Percentiles rank a stretch among this genome's conserved stretches.
Evolutionary conservation across 2,113 vertebrate species (phyloP).

Genomic region (Toxotes chatareus): DNA sequence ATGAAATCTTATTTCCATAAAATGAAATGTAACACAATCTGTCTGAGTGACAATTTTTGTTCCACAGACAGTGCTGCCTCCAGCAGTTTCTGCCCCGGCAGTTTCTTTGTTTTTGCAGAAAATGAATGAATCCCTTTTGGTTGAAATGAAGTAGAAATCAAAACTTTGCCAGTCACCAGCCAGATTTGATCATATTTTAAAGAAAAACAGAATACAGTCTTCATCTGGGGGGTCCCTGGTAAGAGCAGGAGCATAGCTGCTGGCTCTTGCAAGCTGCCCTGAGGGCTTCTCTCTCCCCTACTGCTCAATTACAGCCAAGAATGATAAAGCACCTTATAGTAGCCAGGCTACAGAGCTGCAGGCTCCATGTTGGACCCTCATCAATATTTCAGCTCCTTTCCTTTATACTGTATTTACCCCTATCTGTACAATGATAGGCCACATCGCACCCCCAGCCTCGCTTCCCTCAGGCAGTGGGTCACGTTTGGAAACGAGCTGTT

Average conservation of each 20-base stretch:
- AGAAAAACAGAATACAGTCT: neutral
- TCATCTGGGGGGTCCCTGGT: constrained; percentile 62
- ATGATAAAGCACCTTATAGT: constrained; percentile 67
- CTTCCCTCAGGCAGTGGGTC: constrained; percentile 47
- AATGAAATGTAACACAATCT: constrained; percentile 61
- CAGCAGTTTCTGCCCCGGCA: constrained; percentile 38
- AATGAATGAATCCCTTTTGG: constrained; percentile 39
- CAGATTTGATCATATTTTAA: constrained; percentile 29
- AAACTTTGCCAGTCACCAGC: constrained; percentile 28
- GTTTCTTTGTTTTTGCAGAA: constrained; percentile 31
- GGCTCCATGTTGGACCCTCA: constrained; percentile 64
- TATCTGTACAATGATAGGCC: constrained; percentile 54
- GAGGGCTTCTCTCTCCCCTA: constrained; percentile 47
- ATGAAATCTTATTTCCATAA: constrained; percentile 66
- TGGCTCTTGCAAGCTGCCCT: constrained; percentile 60
- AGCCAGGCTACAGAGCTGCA: constrained; percentile 47
- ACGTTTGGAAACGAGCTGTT: constrained; percentile 32
- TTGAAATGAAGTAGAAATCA: constrained; percentile 40
- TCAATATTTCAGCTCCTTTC: constrained; percentile 75
- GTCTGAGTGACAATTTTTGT: constrained; percentile 47
- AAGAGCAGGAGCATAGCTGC: constrained; percentile 46
- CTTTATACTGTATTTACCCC: constrained; percentile 70
- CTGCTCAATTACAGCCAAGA: constrained; percentile 69
- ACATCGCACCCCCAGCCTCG: constrained; percentile 45
- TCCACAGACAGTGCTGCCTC: constrained; percentile 36